These are phyloP conservation scores for Acestrorhynchus altus DNA, from an alignment of 2,797 vertebrate genomes.

Conservation along the genomic window DNA sequence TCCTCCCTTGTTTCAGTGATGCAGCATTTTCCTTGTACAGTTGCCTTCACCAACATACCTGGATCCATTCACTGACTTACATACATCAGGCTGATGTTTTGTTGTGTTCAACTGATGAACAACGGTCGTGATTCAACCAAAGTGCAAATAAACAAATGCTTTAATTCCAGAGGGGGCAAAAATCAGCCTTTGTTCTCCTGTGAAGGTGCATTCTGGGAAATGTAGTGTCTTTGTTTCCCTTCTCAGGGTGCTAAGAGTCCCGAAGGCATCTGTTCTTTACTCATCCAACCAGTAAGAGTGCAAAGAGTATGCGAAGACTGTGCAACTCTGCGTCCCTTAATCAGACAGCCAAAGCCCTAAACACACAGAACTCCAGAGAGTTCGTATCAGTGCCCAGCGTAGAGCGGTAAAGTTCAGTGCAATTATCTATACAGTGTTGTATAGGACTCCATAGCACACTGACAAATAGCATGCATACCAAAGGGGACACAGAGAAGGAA, in stretches of 20 bases:
- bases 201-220: conserved; percentile 42
- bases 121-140: not conserved
- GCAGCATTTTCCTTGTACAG: conserved; percentile 29
- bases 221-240: conserved; percentile 2
- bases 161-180: not conserved
- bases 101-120: conserved; percentile 4
- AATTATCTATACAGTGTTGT: conserved; percentile 80
- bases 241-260: conserved; percentile 20
- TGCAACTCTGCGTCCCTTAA: conserved; percentile 42
- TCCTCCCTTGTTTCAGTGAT: conserved; percentile 6
- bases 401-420: conserved; percentile 79
- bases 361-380: conserved; percentile 39
- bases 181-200: conserved; percentile 1
- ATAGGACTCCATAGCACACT: conserved; percentile 76
- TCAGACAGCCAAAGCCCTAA: conserved; percentile 38
- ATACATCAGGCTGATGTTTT: not conserved
- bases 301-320: conserved; percentile 62
- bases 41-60: not conserved
- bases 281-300: conserved; percentile 65
- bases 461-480: conserved; percentile 79
- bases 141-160: conserved; percentile 23
- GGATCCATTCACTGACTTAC: conserved; percentile 5
- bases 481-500: conserved; percentile 75
- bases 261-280: conserved; percentile 37
- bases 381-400: conserved; percentile 57